Conservation (phyloP, 2,888 invertebrate genomes). For the Drosophila testacea region DNA sequence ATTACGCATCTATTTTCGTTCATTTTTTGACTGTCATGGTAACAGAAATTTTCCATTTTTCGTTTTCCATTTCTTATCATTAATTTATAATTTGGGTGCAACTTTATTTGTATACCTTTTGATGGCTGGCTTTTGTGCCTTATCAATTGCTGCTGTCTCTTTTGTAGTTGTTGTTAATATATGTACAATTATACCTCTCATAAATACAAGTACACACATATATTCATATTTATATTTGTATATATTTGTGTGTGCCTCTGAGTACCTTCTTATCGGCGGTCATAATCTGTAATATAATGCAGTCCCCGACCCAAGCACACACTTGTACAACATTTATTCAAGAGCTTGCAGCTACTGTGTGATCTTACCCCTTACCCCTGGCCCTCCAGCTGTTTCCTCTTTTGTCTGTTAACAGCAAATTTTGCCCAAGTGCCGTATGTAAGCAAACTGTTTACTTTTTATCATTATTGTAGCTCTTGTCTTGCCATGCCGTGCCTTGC, state of each 20-base stretch:
- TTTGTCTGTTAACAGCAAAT: slow-evolving; percentile 47
- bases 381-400: slow-evolving; percentile 2
- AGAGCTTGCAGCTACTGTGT: slow-evolving; percentile 26
- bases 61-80: slow-evolving; percentile 20
- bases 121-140: slow-evolving; percentile 34
- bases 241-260: slow-evolving; percentile 13
- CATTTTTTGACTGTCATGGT: background rate
- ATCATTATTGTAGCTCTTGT: slow-evolving; percentile 22
- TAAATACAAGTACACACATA: slow-evolving; percentile 17
- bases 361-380: slow-evolving; percentile 11
- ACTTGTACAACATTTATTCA: slow-evolving; percentile 13
- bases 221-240: too few species aligned
- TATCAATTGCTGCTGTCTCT: slow-evolving; percentile 56
- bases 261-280: slow-evolving; percentile 48
- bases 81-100: slow-evolving; percentile 33
- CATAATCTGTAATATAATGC: slow-evolving; percentile 56
- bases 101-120: slow-evolving; percentile 19
- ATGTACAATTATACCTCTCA: slow-evolving; percentile 6
- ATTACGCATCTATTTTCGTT: slow-evolving; percentile 1
- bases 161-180: slow-evolving; percentile 23
- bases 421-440: slow-evolving; percentile 6
- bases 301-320: slow-evolving; percentile 19
- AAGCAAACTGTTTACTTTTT: slow-evolving; percentile 36
- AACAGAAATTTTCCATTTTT: slow-evolving; percentile 18
- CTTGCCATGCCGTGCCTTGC: background rate